Conservation (phyloP, 2,797 vertebrate genomes). For the Pelochelys cantorii region DNA sequence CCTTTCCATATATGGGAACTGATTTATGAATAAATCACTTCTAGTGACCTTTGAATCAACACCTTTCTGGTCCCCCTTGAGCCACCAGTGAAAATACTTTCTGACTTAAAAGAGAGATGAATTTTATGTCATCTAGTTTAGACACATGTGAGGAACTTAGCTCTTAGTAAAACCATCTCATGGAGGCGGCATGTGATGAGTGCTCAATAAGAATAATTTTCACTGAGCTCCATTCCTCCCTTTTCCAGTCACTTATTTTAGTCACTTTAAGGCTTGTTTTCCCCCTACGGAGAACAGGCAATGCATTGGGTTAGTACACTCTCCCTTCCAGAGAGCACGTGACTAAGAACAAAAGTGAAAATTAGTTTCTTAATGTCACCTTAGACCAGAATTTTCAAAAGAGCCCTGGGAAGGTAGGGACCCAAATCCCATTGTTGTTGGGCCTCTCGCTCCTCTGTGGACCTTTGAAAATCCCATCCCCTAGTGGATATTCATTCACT, state of each 20-base stretch:
- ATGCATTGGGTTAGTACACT: background rate
- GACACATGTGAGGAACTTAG: background rate
- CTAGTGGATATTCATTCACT: background rate
- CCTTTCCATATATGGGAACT: background rate
- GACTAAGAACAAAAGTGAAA: slow-evolving; percentile 47
- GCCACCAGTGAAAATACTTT: background rate
- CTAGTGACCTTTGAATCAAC: background rate
- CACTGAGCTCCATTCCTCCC: background rate
- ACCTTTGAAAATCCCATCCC: background rate
- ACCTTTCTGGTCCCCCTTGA: background rate
- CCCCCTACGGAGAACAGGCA: background rate
- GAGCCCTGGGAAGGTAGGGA: background rate
- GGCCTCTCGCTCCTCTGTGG: background rate
- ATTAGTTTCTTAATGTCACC: slow-evolving; percentile 13
- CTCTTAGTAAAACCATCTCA: background rate
- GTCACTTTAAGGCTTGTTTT: background rate
- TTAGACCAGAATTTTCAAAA: slow-evolving; percentile 31
- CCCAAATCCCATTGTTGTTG: background rate
- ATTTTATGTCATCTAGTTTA: background rate
- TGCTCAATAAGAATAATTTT: background rate
- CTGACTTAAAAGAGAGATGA: background rate
- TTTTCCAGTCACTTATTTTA: background rate
- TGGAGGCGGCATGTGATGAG: background rate
- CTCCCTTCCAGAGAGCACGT: slow-evolving; percentile 46
- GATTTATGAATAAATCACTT: background rate